phyloP scores from a whole-genome alignment of 2,113 vertebrate species.

The Heterotilapia buettikoferi region DNA sequence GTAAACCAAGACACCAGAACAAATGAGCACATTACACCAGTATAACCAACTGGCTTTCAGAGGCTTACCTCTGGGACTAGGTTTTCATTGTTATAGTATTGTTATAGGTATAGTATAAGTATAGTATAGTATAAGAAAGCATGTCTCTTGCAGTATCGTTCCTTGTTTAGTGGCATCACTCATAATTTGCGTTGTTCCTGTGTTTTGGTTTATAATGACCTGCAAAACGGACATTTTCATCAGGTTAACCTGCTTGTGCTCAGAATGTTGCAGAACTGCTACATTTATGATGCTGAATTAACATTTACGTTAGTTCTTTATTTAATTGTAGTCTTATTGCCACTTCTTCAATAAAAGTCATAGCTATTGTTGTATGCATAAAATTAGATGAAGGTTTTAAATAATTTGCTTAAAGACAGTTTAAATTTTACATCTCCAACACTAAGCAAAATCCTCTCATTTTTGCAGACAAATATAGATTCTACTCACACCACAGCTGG shows the following conservation, averaged over 20 bases:
- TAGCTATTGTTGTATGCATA: neutral
- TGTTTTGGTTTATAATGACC: neutral
- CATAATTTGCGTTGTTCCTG: neutral
- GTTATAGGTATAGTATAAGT: neutral
- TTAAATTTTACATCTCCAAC: neutral
- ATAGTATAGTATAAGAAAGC: neutral
- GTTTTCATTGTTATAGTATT: neutral
- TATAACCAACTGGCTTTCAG: neutral
- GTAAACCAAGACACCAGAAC: neutral
- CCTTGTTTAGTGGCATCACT: neutral
- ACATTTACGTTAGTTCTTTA: neutral
- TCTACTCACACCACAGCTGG: neutral
- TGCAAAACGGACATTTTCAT: neutral
- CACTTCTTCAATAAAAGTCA: neutral
- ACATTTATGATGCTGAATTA: neutral
- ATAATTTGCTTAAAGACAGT: neutral
- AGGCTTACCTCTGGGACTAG: neutral
- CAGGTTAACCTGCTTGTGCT: neutral
- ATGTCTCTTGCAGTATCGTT: neutral
- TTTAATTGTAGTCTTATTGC: neutral
- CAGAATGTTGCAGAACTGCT: neutral
- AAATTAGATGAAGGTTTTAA: neutral
- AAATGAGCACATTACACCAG: neutral
- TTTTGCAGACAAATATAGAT: neutral
- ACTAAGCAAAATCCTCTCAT: neutral